phyloP scores from a whole-genome alignment of 2,888 invertebrate species.

The Phaonia tiefii region DNA sequence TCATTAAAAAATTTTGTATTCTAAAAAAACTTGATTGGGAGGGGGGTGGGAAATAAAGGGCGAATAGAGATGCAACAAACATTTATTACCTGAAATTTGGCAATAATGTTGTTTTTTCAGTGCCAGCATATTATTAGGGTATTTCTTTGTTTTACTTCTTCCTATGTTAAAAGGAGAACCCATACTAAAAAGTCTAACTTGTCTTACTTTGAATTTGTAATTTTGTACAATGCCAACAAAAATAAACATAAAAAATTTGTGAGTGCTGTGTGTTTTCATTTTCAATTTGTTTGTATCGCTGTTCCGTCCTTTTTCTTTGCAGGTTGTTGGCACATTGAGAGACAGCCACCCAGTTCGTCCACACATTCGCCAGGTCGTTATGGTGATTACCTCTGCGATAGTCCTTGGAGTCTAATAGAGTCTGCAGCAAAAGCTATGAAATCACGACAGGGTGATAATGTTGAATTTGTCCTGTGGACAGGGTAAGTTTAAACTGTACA shows the following conservation, averaged over 20 bases:
- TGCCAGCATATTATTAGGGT: conserved; percentile 15
- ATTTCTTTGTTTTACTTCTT: neutral
- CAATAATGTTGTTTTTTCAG: neutral
- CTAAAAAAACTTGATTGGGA: too few relatives aligned
- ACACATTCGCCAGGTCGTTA: conserved; percentile 86
- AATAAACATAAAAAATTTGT: conserved; percentile 48
- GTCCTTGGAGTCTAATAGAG: conserved; percentile 93
- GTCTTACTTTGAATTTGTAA: conserved; percentile 61
- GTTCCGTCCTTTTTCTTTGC: conserved; percentile 54
- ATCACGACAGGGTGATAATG: conserved; percentile 90
- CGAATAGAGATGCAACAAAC: neutral
- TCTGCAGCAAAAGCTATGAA: conserved; percentile 94
- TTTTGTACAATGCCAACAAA: conserved; percentile 54
- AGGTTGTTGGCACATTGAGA: conserved; percentile 86
- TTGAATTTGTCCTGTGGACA: conserved; percentile 96
- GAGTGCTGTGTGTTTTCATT: conserved; percentile 25
- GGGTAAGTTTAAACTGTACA: conserved; percentile 87
- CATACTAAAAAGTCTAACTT: conserved; percentile 50
- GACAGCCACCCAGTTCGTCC: conserved; percentile 82
- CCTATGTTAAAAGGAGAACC: too few relatives aligned
- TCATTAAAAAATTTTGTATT: too few relatives aligned
- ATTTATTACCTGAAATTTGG: conserved; percentile 7
- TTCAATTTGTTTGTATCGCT: conserved; percentile 43
- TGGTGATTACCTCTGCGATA: conserved; percentile 92
- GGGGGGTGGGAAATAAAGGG: too few relatives aligned